Conservation (phyloP, 2,113 vertebrate genomes). For the Columbina picui region DNA sequence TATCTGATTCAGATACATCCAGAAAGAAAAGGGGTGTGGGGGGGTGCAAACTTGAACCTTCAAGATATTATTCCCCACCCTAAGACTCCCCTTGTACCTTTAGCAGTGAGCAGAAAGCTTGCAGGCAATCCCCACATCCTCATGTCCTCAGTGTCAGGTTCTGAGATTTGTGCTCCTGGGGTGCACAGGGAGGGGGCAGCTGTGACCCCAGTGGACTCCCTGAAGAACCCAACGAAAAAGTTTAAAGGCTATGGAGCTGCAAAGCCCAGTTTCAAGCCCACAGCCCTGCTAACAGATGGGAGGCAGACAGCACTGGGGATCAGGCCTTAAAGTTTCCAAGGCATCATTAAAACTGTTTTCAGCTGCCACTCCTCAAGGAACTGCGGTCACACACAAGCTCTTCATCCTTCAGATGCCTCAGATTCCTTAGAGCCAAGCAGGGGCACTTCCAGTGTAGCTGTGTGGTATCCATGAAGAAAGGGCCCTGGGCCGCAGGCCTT, state of each 20-base stretch:
- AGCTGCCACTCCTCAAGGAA: not conserved
- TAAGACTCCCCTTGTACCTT: not conserved
- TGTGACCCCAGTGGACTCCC: accelerated
- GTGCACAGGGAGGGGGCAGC: accelerated
- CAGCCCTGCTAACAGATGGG: not conserved
- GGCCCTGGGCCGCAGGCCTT: not conserved
- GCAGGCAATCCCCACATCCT: not conserved
- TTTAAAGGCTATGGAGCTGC: not conserved
- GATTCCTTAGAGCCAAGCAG: not conserved
- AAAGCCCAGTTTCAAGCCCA: accelerated
- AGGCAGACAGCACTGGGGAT: not conserved
- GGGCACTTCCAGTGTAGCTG: not conserved
- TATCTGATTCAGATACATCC: not conserved
- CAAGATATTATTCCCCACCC: no score
- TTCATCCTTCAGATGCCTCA: accelerated
- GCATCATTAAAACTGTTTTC: not conserved
- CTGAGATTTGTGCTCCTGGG: not conserved
- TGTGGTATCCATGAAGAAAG: not conserved
- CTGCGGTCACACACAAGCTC: not conserved
- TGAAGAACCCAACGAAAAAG: accelerated
- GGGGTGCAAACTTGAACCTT: accelerated
- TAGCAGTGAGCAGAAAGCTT: not conserved
- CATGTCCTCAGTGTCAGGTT: accelerated
- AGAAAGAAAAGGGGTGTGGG: not conserved
- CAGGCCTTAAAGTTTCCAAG: not conserved